phyloP scores from a whole-genome alignment of 1,140 invertebrate species.

The Drosophila malerkotliana region DNA sequence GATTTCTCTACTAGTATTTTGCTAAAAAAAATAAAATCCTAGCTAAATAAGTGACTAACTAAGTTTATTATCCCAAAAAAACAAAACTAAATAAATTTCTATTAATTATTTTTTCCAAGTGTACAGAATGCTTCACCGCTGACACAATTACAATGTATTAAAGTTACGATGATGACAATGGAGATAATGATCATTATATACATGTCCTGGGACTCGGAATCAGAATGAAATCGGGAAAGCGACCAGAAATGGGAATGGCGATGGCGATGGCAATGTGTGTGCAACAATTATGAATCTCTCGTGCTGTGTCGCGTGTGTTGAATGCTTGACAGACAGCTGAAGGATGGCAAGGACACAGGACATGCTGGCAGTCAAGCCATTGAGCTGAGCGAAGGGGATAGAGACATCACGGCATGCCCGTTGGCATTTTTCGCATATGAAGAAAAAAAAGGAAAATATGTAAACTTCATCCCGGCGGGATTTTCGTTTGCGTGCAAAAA shows the following conservation, averaged over 20 bases:
- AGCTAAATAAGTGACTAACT: background rate
- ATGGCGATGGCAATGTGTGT: constrained; percentile 24
- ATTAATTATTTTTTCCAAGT: constrained; percentile 1
- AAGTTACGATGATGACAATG: constrained; percentile 58
- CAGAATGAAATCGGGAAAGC: constrained; percentile 3
- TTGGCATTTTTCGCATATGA: constrained; percentile 49
- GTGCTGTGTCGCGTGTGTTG: constrained; percentile 61
- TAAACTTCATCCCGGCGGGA: constrained; percentile 30
- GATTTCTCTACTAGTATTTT: background rate
- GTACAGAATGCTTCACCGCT: constrained; percentile 24
- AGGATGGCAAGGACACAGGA: constrained; percentile 56
- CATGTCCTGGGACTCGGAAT: constrained; percentile 23
- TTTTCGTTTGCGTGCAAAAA: constrained; percentile 15
- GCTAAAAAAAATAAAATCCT: background rate
- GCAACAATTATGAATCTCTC: constrained; percentile 79
- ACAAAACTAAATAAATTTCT: background rate
- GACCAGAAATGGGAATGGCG: constrained; percentile 13
- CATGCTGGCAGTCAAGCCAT: constrained; percentile 21
- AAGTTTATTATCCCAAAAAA: background rate
- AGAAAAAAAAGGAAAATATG: constrained; percentile 14
- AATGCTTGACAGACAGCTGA: constrained; percentile 70
- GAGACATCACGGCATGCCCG: constrained; percentile 60
- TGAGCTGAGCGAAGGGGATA: constrained; percentile 33
- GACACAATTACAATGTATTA: constrained; percentile 80
- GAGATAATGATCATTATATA: constrained; percentile 11